Conservation (phyloP, 2,113 vertebrate genomes). For the Ctenomys sociabilis region DNA sequence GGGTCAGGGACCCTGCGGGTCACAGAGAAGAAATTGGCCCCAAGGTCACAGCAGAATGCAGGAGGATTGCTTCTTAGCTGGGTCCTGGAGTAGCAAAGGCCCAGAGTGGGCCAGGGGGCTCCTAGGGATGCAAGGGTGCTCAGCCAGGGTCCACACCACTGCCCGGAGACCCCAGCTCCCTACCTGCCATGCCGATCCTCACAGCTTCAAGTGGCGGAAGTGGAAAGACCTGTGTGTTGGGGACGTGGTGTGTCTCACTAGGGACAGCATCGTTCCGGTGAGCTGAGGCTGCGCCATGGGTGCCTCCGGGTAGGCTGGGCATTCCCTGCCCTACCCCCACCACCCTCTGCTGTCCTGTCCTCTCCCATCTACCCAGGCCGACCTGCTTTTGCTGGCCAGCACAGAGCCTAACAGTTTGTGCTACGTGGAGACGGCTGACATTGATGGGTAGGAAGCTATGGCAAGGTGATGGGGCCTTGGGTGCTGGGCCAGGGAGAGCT, state of each 20-base stretch:
- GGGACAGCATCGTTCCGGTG: constrained; percentile 92
- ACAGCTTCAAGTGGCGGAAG: constrained; percentile 87
- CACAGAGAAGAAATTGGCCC: too few species aligned
- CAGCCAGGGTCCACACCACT: neutral
- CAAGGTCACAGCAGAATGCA: fast-evolving
- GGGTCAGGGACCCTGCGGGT: fast-evolving
- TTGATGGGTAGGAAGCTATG: constrained; percentile 91
- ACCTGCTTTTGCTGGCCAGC: constrained; percentile 93
- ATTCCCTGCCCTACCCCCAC: neutral
- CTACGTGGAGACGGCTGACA: constrained; percentile 95
- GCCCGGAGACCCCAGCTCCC: neutral
- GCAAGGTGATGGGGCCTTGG: fast-evolving
- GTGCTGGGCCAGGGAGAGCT: neutral
- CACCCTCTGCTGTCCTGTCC: too few species aligned
- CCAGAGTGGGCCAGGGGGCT: too few species aligned
- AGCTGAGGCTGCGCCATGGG: constrained; percentile 66
- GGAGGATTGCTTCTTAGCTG: neutral
- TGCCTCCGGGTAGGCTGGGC: neutral
- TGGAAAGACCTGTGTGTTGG: constrained; percentile 92
- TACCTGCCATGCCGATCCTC: fast-evolving
- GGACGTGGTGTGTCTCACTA: constrained; percentile 91
- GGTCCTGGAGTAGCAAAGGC: too few species aligned
- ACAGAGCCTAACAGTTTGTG: constrained; percentile 96
- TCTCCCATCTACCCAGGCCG: constrained; percentile 82
- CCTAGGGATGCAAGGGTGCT: neutral